These are phyloP conservation scores for Amphimedon queenslandica DNA, from an alignment of 37 sponge, comb jelly and placozoan genomes.

Conservation along the genomic window DNA sequence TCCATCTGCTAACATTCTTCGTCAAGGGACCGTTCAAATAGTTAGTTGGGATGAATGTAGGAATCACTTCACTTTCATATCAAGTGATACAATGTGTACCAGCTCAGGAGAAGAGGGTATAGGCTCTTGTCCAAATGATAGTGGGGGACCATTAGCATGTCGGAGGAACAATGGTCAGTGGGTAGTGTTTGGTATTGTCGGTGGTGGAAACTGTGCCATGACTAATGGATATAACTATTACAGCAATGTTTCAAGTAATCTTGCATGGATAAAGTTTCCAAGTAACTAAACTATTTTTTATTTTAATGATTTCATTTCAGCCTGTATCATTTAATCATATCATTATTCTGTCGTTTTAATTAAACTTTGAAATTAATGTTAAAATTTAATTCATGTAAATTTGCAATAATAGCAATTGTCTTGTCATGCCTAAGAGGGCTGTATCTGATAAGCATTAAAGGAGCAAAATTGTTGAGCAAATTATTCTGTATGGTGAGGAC, in stretches of 20 bases:
- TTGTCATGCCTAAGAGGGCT: too few relatives aligned
- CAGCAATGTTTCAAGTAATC: neutral
- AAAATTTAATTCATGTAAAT: too few relatives aligned
- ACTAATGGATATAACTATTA: neutral
- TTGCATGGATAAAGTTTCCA: neutral
- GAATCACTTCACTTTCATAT: neutral
- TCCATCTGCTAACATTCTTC: neutral
- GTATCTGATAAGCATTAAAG: too few relatives aligned
- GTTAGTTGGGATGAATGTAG: neutral
- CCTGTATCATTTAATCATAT: too few relatives aligned
- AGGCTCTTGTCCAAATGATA: slow-evolving; percentile 62
- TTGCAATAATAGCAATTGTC: too few relatives aligned
- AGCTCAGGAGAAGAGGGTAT: slow-evolving; percentile 20
- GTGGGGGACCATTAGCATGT: slow-evolving; percentile 61
- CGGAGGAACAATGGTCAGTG: neutral
- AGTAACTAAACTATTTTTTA: too few relatives aligned
- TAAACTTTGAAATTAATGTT: too few relatives aligned
- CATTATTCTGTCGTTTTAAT: too few relatives aligned
- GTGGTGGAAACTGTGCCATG: neutral
- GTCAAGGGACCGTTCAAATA: neutral
- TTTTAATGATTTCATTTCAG: too few relatives aligned
- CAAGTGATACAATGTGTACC: neutral
- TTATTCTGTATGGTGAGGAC: too few relatives aligned
- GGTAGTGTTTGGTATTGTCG: neutral
- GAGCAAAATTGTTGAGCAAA: too few relatives aligned